A percentile compares a stretch with the other conserved stretches of the same genome.
These are phyloP conservation scores for Mycalesis mineus DNA, from an alignment of 2,888 invertebrate genomes.

Conservation along the genomic window DNA sequence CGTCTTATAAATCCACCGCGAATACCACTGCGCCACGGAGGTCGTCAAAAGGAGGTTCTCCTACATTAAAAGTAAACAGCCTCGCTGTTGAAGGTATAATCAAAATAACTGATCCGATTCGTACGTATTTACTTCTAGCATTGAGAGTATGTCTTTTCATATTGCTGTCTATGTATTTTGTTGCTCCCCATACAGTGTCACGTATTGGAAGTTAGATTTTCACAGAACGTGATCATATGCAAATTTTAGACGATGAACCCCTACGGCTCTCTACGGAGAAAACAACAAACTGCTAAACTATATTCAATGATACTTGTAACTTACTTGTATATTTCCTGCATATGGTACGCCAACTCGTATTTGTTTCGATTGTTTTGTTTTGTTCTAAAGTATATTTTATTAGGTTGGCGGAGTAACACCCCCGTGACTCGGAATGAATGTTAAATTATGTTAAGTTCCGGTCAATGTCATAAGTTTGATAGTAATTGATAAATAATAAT, in stretches of 20 bases:
- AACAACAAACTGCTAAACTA: slow-evolving; percentile 1
- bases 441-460: no score
- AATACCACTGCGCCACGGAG: no score
- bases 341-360: background rate
- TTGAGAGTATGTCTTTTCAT: background rate
- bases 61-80: no score
- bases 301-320: background rate
- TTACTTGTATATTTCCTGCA: no score
- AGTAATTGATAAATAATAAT: no score
- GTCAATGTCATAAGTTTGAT: no score
- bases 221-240: slow-evolving; percentile 7
- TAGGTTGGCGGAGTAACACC: no score
- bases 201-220: background rate
- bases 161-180: background rate
- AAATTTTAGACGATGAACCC: background rate
- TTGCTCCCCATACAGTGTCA: background rate
- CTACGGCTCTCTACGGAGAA: background rate
- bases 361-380: background rate
- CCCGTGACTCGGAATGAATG: no score
- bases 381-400: background rate
- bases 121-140: background rate
- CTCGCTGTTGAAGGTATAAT: no score
- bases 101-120: no score
- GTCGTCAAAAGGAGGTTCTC: no score
- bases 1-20: no score